Evolutionary conservation across 2,888 invertebrate genomes (phyloP), one percentile per base, ranked within the genome.

Genomic region (Eugnorisma glareosa): DNA sequence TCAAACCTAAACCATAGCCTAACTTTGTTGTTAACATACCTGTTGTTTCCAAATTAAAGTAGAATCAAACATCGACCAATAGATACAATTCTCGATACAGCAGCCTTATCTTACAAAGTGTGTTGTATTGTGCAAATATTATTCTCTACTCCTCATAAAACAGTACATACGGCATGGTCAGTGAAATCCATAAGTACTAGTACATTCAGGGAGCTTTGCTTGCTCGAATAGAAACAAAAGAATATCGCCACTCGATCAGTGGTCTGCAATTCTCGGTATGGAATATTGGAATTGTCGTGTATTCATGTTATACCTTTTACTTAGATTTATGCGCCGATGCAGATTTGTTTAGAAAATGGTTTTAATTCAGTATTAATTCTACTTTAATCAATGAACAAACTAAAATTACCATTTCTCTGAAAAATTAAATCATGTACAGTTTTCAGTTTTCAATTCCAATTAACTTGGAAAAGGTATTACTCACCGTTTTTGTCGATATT

Each of bases 141-240:
- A 40, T 67, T 18, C n/a, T n/a, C 8, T 51, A 63, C 28, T 43
- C 54, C 31, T 67, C 10, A 24, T 35, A n/a, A 11, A 73, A 63
- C 28, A 63, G 24, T 51, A 43, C 43, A 37, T 40, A 21, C 28
- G 8, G 8, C 1, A 40, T 48, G 48, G 24, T 68, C 57, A 57
- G 35, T 45, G 67, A 21, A 57, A 67, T 51, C 40, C 48, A 43
- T 40, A 57, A 64, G 67, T 28, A 73, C 15, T 28, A 28, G 40
- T 64, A n/a, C 18, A 57, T 73, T 64, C 45, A 67, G 31, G 8
- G 40, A 35, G 64, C 35, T 80, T 80, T 68, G 35, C 67, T 74
- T 63, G 31, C n/a, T 54, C 35, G 57, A 11, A 71, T n/a, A 54
- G n/a, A 51, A 75, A 75, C 69, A 80, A 75, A 66, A 67, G 70